Evolutionary conservation across 1,140 invertebrate species (phyloP), one percentile per base, ranked within the genome.

Genomic region (Papilio aristodemus): DNA sequence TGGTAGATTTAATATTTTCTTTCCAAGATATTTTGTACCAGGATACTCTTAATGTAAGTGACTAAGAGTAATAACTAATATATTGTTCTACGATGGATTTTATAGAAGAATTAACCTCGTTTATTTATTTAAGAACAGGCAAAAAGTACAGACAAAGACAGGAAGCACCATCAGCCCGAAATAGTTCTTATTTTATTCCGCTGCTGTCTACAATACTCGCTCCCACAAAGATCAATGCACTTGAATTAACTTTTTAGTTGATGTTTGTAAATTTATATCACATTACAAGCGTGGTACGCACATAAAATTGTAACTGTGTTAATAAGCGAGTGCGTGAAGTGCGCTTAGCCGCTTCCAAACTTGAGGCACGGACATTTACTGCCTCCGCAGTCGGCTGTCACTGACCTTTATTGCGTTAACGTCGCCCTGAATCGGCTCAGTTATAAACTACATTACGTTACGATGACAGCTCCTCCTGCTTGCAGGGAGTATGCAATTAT

Each of bases 381-480:
- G 59, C 59, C 32, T 62, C 14, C 32, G 32, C 59, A 36, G 59
- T 39, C 17, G 27, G 14, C 8, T 37, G 32, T 39, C 36, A 9
- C 59, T 62, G 59, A 62, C 59, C 59, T 36, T 62, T 62, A 62
- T 62, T 62, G 59, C 59, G 59, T 62, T 39, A 62, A 62, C 59
- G 36, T 62, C 59, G 32, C 32, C 14, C 14, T 39, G 32, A 62
- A 39, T 36, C 36, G 36, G 8, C 59, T 39, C 9, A 62, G 59
- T 36, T 32, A 62, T 37, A 37, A 62, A 62, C 59, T 62, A 39
- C 27, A 39, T 62, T 37, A 62, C 14, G 17, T 32, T 14, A 36
- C 59, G 36, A 37, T 62, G 59, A 39, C 59, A 62, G 59, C 10
- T 54, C 19, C 9, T 25, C 46, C 19, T 32, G 27, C 27, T 32